A percentile compares a stretch with the other conserved stretches of the same genome.
Conservation (phyloP, 1,140 invertebrate genomes). For the Zaprionus taronus region DNA sequence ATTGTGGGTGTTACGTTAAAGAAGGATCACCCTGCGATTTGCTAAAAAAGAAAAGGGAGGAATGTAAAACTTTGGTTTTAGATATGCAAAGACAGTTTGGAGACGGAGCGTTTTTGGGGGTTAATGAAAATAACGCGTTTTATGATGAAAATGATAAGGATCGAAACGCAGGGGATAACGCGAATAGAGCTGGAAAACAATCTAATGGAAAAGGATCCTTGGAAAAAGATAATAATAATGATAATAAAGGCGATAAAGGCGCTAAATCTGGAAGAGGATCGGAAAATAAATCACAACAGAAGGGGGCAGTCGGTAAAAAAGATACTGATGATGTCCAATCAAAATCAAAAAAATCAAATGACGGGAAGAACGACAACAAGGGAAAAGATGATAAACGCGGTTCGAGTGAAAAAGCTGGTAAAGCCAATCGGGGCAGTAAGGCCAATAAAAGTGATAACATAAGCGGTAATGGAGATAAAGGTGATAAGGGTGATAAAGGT, state of each 20-base stretch:
- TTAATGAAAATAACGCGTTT: neutral
- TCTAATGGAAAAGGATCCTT: neutral
- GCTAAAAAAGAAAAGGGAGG: neutral
- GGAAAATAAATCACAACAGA: neutral
- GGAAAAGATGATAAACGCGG: neutral
- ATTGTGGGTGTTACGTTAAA: neutral
- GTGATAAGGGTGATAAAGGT: no score
- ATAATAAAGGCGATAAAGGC: neutral
- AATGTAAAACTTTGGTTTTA: neutral
- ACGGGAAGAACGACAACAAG: neutral
- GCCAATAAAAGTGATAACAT: no score
- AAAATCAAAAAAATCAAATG: neutral
- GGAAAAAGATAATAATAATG: neutral
- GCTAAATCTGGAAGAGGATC: neutral
- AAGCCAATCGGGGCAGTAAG: neutral
- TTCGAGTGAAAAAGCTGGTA: neutral
- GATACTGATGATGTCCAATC: neutral
- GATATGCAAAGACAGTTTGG: neutral
- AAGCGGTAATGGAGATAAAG: no score
- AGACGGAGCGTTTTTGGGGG: neutral
- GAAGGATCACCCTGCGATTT: neutral
- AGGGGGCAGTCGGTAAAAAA: slow-evolving; percentile 8
- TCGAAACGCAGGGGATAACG: neutral
- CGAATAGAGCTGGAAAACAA: neutral
- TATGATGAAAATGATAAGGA: neutral